Evolutionary conservation across 1,140 invertebrate genomes (phyloP).

Genomic region (Propsilocerus akamusi): DNA sequence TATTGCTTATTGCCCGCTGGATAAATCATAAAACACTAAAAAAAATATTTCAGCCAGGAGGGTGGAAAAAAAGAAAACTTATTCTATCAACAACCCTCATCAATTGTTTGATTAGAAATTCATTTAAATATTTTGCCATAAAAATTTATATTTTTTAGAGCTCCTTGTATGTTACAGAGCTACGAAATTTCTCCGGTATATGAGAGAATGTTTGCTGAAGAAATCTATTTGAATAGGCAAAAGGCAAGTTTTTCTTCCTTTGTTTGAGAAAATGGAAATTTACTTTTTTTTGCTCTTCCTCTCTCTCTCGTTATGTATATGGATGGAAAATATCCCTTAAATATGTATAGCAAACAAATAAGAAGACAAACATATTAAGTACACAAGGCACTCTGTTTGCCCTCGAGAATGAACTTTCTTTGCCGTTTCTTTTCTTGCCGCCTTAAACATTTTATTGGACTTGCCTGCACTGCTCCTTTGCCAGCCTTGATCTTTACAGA

Average conservation of each 20-base stretch:
- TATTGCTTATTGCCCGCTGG: neutral
- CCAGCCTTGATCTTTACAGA: neutral
- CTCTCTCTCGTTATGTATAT: neutral
- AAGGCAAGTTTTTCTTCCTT: neutral
- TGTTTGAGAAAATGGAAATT: neutral
- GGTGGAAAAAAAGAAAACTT: neutral
- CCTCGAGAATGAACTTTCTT: conserved; percentile 2
- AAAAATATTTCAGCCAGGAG: neutral
- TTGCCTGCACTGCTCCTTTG: no score
- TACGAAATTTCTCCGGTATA: no score
- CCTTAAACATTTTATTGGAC: neutral
- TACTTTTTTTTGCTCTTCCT: neutral
- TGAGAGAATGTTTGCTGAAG: neutral
- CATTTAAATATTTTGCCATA: conserved; percentile 4
- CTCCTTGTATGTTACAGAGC: no score
- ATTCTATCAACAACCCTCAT: neutral
- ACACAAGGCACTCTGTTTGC: conserved; percentile 3
- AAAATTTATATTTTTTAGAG: neutral
- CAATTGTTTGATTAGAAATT: conserved; percentile 4
- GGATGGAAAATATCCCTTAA: neutral
- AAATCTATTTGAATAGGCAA: conserved; percentile 4
- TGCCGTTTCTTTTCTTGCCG: neutral
- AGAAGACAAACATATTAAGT: conserved; percentile 3
- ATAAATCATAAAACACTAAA: neutral
- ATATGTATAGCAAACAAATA: conserved; percentile 3